Conservation (phyloP, 2,888 invertebrate species). For the Stenodera caucasica region DNA sequence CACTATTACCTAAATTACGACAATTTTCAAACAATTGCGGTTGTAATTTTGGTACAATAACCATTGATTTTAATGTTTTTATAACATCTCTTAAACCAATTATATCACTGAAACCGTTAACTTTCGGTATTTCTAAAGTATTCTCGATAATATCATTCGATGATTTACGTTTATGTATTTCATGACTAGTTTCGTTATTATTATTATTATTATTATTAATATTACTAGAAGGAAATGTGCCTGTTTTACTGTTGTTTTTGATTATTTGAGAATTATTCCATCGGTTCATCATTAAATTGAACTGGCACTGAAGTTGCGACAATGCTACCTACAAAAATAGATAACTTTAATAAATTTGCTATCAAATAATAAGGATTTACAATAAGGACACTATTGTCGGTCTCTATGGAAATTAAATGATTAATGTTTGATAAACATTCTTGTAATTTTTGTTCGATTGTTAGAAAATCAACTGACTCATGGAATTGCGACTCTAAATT, state of each 20-base stretch:
- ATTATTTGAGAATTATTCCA: background rate
- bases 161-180: background rate
- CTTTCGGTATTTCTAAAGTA: slow-evolving; percentile 41
- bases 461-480: background rate
- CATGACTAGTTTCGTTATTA: background rate
- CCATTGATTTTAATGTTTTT: slow-evolving; percentile 55
- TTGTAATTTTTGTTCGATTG: slow-evolving; percentile 5
- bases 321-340: no score
- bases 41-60: slow-evolving; percentile 59
- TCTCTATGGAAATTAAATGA: slow-evolving; percentile 11
- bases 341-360: no score
- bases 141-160: background rate
- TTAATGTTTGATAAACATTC: slow-evolving; percentile 14
- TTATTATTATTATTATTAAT: background rate
- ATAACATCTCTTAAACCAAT: slow-evolving; percentile 59
- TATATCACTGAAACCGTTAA: slow-evolving; percentile 54
- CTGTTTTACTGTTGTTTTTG: background rate
- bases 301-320: slow-evolving; percentile 4
- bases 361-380: background rate
- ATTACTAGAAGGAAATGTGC: background rate
- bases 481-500: slow-evolving; percentile 2
- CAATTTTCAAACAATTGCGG: slow-evolving; percentile 59
- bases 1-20: slow-evolving; percentile 54
- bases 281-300: background rate
- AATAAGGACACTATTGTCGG: slow-evolving; percentile 1